A percentile compares a stretch with the other conserved stretches of the same genome.
Evolutionary conservation across 2,113 vertebrate genomes (phyloP).

Genomic region (Pseudorasbora parva): DNA sequence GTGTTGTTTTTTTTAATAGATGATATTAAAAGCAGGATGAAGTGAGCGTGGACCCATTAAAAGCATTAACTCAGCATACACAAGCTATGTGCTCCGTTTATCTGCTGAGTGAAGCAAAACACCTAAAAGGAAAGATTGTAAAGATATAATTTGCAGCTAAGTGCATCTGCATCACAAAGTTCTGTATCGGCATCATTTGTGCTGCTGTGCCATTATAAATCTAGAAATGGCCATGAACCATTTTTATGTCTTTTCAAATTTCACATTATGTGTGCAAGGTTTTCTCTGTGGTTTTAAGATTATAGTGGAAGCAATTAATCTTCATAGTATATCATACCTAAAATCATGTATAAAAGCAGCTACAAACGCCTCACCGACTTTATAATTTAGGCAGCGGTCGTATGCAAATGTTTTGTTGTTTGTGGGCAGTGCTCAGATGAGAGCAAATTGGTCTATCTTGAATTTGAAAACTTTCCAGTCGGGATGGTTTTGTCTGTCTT

Average conservation of each 20-base stretch:
- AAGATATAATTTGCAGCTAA: constrained; percentile 23
- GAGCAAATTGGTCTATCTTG: constrained; percentile 11
- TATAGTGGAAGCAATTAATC: not conserved
- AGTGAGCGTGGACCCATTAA: not conserved
- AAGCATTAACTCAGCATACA: constrained; percentile 1
- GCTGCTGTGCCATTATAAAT: constrained; percentile 14
- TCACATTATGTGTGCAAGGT: not conserved
- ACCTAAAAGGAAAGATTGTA: constrained; percentile 13
- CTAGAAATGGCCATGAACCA: not conserved
- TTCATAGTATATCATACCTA: not conserved
- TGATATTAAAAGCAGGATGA: constrained; percentile 9
- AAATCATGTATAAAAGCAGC: not conserved
- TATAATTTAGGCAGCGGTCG: not conserved
- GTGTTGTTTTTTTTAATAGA: not conserved
- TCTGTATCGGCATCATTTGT: not conserved
- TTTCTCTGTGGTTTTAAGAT: constrained; percentile 14
- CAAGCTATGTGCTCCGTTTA: not conserved
- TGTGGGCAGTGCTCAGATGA: not conserved
- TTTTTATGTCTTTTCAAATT: constrained; percentile 12
- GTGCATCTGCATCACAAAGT: constrained; percentile 35
- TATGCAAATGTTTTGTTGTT: constrained; percentile 17
- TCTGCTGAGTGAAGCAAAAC: constrained; percentile 31
- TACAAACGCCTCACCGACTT: not conserved
- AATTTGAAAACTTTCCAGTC: constrained; percentile 26
- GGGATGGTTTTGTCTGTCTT: constrained; percentile 24